Percentiles rank a stretch among this genome's conserved stretches.
phyloP scores from a whole-genome alignment of 2,797 vertebrate genomes.

The Luscinia megarhynchos region DNA sequence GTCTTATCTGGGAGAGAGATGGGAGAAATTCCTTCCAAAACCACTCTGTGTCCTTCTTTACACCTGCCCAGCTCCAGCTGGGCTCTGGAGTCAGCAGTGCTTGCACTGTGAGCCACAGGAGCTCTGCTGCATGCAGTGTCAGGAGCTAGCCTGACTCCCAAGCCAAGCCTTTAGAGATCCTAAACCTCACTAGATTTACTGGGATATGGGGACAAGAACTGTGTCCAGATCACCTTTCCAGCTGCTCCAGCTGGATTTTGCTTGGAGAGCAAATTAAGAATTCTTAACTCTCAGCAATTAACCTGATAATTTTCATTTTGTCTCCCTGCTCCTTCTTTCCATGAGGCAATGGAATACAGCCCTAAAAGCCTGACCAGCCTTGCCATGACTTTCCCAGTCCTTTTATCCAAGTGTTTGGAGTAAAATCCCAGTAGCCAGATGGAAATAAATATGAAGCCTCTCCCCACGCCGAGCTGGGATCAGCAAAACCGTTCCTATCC shows the following conservation, averaged over 20 bases:
- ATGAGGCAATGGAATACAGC: not conserved
- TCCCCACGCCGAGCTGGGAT: not conserved
- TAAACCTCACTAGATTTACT: not conserved
- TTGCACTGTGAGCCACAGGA: not conserved
- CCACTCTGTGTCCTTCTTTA: not conserved
- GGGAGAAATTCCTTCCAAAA: conserved; percentile 22
- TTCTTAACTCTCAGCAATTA: not conserved
- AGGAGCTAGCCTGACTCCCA: not conserved
- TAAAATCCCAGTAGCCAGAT: not conserved
- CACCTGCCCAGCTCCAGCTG: conserved; percentile 14
- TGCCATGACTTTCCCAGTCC: not conserved
- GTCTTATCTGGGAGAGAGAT: not conserved
- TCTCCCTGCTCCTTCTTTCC: not conserved
- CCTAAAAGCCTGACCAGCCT: not conserved
- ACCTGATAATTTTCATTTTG: not conserved
- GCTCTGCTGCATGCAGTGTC: not conserved
- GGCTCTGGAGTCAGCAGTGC: not conserved
- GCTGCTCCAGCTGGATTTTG: not conserved
- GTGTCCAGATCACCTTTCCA: not conserved
- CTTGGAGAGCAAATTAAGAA: not conserved
- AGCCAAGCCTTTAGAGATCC: not conserved
- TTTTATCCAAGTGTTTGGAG: not conserved
- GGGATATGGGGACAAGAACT: not conserved
- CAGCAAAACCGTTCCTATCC: not conserved
- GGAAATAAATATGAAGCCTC: conserved; percentile 19